phyloP scores from a whole-genome alignment of 2,797 vertebrate genomes.

The Pagetopsis macropterus region DNA sequence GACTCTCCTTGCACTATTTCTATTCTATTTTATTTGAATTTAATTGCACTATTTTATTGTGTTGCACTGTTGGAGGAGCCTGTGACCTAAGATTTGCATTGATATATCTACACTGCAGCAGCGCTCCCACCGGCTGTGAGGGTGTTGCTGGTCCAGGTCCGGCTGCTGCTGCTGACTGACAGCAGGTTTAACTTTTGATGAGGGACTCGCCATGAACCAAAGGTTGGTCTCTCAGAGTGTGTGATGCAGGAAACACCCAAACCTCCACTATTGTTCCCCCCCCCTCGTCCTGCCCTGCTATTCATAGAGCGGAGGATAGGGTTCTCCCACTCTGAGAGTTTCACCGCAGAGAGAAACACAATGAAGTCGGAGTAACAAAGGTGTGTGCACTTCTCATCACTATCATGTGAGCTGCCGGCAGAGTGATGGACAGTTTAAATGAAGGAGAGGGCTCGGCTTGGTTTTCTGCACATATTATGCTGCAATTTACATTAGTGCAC shows the following conservation, averaged over 20 bases:
- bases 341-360: conserved; percentile 72
- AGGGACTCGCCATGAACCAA: conserved; percentile 75
- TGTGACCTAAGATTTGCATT: too few species aligned
- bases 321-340: conserved; percentile 73
- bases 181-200: conserved; percentile 80
- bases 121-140: conserved; percentile 66
- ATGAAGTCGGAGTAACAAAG: conserved; percentile 76
- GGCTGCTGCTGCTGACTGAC: conserved; percentile 59
- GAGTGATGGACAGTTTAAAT: conserved; percentile 55
- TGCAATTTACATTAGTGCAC: conserved; percentile 25
- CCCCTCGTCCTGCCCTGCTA: conserved; percentile 61
- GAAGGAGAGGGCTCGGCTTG: conserved; percentile 27
- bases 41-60: too few species aligned
- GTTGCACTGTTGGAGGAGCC: too few species aligned
- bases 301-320: conserved; percentile 75
- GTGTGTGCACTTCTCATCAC: conserved; percentile 66
- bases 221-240: conserved; percentile 72
- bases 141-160: conserved; percentile 49
- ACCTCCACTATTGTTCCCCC: conserved; percentile 76
- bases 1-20: too few species aligned
- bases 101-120: neutral
- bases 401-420: conserved; percentile 63
- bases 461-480: conserved; percentile 40
- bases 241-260: conserved; percentile 80
- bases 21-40: too few species aligned